phyloP scores from a whole-genome alignment of 2,888 invertebrate species.

The Pristionchus japonicus region DNA sequence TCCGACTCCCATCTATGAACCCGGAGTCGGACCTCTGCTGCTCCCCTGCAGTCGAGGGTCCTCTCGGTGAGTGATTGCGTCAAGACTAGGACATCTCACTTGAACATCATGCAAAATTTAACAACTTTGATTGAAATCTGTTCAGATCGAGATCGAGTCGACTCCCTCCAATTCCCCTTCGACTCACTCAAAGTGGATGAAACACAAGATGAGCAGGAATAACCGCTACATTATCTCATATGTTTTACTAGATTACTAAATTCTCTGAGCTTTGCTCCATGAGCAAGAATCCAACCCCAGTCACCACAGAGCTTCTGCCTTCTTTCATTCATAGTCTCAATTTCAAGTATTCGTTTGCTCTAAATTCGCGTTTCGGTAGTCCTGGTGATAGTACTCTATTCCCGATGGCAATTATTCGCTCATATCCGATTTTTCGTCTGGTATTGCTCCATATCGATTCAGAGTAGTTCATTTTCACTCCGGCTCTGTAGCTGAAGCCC shows the following conservation, averaged over 20 bases:
- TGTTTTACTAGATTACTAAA: not conserved
- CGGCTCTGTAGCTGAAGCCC: too few species aligned
- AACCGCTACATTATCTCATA: not conserved
- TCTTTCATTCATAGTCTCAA: not conserved
- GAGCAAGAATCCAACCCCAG: not conserved
- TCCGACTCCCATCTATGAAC: not conserved
- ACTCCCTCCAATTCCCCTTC: conserved; percentile 13
- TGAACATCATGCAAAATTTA: not conserved
- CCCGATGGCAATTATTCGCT: not conserved
- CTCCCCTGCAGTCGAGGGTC: not conserved
- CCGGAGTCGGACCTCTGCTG: not conserved
- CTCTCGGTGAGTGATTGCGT: not conserved
- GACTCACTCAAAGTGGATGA: not conserved
- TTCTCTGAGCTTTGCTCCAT: not conserved
- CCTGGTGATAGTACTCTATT: not conserved
- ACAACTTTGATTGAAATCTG: not conserved
- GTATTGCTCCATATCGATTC: not conserved
- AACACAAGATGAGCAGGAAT: not conserved
- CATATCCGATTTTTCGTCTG: not conserved
- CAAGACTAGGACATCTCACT: not conserved
- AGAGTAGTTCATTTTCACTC: not conserved
- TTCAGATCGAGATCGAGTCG: conserved; percentile 11
- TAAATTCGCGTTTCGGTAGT: not conserved
- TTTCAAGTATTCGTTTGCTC: not conserved
- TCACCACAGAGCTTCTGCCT: not conserved